These are phyloP conservation scores for Pycnomerus fuliginosus DNA, from an alignment of 2,888 invertebrate genomes.

Conservation along the genomic window DNA sequence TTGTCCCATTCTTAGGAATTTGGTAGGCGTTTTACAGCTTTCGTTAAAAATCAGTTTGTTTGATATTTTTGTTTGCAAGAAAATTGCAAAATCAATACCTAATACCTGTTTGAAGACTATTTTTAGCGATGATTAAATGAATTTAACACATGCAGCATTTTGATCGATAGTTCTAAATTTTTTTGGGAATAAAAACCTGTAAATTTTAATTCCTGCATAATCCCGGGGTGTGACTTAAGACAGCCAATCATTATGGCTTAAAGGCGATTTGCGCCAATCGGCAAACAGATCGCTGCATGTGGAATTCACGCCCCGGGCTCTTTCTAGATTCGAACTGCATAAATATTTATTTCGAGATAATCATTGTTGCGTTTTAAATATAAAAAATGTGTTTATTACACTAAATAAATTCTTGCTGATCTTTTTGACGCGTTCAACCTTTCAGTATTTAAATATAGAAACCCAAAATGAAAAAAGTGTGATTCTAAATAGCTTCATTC, in stretches of 20 bases:
- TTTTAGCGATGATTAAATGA: slow-evolving; percentile 40
- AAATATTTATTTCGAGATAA: background rate
- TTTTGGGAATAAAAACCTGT: no score
- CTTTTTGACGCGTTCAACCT: slow-evolving; percentile 2
- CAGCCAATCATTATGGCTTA: background rate
- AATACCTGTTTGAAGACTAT: slow-evolving; percentile 27
- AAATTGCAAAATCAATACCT: slow-evolving; percentile 21
- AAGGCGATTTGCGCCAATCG: slow-evolving; percentile 3
- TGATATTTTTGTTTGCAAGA: slow-evolving; percentile 10
- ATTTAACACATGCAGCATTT: no score
- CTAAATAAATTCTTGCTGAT: background rate
- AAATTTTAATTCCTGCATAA: slow-evolving; percentile 16
- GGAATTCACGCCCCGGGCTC: no score
- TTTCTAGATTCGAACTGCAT: no score
- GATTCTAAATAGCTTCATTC: slow-evolving; percentile 32
- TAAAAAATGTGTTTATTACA: background rate
- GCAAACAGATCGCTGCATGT: no score
- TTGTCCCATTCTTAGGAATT: slow-evolving; percentile 42
- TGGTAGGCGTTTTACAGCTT: slow-evolving; percentile 42
- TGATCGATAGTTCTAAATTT: no score
- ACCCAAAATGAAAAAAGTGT: slow-evolving; percentile 28
- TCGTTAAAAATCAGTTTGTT: slow-evolving; percentile 12
- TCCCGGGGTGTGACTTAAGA: slow-evolving; percentile 4
- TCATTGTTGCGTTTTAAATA: background rate
- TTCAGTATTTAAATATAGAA: slow-evolving; percentile 28